Base-by-base conservation (phyloP, 2,113 vertebrate species). In the Ivindomyrus marchei region DNA sequence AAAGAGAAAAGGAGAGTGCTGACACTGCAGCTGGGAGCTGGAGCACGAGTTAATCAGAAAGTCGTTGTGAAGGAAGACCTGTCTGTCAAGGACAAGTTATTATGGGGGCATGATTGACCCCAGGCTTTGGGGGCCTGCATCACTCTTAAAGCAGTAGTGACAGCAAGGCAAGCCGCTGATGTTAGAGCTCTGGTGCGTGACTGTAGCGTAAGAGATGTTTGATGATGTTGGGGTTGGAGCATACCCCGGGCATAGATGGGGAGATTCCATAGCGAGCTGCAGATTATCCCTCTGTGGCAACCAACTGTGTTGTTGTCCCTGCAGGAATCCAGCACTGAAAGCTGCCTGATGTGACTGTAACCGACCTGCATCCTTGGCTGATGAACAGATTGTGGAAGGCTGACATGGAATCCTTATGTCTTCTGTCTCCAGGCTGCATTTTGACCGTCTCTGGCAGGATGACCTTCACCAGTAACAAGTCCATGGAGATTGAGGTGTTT, bases 401-500 rank as follows among this genome's bases (percentile, higher is more conserved):
- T 58, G 84, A 45, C 88, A 45, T 9, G 70, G 24, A 21, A 74
- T n/a, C 66, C 80, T 85, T 80, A 86, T 66, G 84, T 36, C 91
- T 9, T 91, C 7, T 0, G 0, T 50, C 90, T 0, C 0, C 94
- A 99, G 98, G 98, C 77, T 97, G 93, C 0, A 96, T 99, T 93
- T 95, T 99, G 93, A 98, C 98, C 0, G 96, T 99, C 89, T 98
- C 97, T 0, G 98, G 98, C 6, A 96, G 97, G 87, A 97, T 99
- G 96, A 99, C 97, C 21, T 99, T 99, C 94, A 96, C 96, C 0
- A 99, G 98, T 94, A 97, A 97, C 92, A 98, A 96, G 89, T 99
- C 98, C 36, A 99, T 99, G 98, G 98, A 99, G 91, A 98, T 99
- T 0, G 98, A 99, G 92, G 98, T 99, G 89, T 94, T 98, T 91